phyloP scores from a whole-genome alignment of 1,140 invertebrate genomes.

The Neomicropteryx cornuta region DNA sequence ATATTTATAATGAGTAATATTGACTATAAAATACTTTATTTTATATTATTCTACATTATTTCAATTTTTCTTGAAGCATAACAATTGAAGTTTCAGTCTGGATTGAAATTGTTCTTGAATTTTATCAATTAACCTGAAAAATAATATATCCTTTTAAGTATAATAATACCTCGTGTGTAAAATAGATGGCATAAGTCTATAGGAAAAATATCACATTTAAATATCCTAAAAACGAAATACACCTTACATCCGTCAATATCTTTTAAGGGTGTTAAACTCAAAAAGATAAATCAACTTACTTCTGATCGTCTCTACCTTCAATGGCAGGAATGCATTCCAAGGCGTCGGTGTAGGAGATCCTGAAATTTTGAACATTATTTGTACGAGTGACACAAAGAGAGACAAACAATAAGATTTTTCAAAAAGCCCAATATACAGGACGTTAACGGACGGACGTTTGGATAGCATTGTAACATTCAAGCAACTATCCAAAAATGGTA shows the following conservation, averaged over 20 bases:
- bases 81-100: constrained; percentile 15
- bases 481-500: no score
- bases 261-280: constrained; percentile 1
- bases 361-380: constrained; percentile 21
- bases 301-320: constrained; percentile 30
- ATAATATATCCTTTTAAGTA: no score
- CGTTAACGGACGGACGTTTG: background rate
- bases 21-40: no score
- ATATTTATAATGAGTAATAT: no score
- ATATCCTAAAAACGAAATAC: constrained; percentile 6
- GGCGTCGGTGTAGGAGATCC: constrained; percentile 48
- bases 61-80: constrained; percentile 17
- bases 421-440: constrained; percentile 1
- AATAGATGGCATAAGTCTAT: no score
- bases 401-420: constrained; percentile 7
- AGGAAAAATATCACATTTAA: no score
- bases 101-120: constrained; percentile 15
- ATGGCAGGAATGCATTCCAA: constrained; percentile 45
- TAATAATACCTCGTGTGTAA: no score
- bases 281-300: constrained; percentile 19
- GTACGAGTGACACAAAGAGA: constrained; percentile 5
- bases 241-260: background rate
- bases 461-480: constrained; percentile 2
- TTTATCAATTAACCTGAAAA: constrained; percentile 14
- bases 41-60: no score